phyloP scores from a whole-genome alignment of 2,888 invertebrate genomes.

The Apocheima hispidaria region DNA sequence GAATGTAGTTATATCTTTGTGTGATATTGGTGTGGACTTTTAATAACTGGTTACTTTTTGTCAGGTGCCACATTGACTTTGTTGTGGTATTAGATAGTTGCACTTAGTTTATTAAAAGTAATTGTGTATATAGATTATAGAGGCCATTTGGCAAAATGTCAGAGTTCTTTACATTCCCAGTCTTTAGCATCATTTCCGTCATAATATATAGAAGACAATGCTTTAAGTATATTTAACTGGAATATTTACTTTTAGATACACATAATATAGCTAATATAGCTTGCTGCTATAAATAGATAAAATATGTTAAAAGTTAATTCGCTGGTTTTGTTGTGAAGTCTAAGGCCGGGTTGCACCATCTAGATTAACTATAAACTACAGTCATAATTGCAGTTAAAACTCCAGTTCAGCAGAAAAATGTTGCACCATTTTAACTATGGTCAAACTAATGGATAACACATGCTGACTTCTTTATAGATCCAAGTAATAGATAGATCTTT shows the following conservation, averaged over 20 bases:
- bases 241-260: not conserved
- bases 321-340: not conserved
- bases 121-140: constrained; percentile 18
- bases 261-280: not conserved
- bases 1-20: not conserved
- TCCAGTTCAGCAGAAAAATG: too few species aligned
- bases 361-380: too few species aligned
- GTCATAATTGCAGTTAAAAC: too few species aligned
- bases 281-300: not conserved
- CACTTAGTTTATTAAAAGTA: not conserved
- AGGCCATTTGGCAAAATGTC: constrained; percentile 52
- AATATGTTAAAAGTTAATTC: not conserved
- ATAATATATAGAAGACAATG: constrained; percentile 36
- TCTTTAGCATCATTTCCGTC: constrained; percentile 44
- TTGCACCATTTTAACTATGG: too few species aligned
- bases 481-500: not conserved
- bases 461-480: too few species aligned
- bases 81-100: constrained; percentile 4
- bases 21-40: not conserved
- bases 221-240: not conserved
- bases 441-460: too few species aligned
- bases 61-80: not conserved
- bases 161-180: constrained; percentile 44
- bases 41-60: not conserved
- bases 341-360: too few species aligned